Percentiles rank a stretch among this genome's conserved stretches.
Evolutionary conservation across 2,888 invertebrate genomes (phyloP).

Genomic region (Aphodius sticticus): DNA sequence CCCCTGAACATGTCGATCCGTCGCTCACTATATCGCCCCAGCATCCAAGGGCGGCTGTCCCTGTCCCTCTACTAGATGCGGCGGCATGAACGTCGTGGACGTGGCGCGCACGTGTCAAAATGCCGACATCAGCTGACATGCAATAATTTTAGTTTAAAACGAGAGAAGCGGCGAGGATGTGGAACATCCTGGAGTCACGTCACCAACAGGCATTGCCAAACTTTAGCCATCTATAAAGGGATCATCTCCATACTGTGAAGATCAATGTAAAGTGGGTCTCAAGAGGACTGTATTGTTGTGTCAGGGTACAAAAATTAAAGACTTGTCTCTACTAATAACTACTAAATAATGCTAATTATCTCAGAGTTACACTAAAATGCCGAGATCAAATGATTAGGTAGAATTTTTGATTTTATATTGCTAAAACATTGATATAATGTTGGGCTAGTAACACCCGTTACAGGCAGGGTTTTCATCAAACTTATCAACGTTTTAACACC

Average conservation of each 20-base stretch:
- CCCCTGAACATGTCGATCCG: slow-evolving; percentile 33
- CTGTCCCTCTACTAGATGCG: not conserved
- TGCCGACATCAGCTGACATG: slow-evolving; percentile 48
- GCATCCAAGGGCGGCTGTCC: not conserved
- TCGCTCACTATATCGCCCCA: not conserved
- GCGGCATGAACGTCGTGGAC: not conserved
- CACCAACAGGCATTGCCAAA: slow-evolving; percentile 40
- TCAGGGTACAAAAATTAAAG: too few relatives aligned
- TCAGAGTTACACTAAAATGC: too few relatives aligned
- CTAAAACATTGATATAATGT: too few relatives aligned
- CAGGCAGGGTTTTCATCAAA: too few relatives aligned
- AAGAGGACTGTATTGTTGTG: too few relatives aligned
- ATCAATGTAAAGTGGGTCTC: not conserved
- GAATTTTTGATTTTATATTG: too few relatives aligned
- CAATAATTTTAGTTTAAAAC: slow-evolving; percentile 49
- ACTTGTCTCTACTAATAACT: not conserved
- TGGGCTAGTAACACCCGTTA: too few relatives aligned
- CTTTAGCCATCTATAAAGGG: slow-evolving; percentile 24
- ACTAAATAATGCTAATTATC: slow-evolving; percentile 29
- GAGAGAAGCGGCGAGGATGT: slow-evolving; percentile 31
- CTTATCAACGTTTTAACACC: too few relatives aligned
- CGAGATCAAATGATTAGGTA: too few relatives aligned
- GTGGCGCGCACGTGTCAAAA: slow-evolving; percentile 40
- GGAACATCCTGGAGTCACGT: slow-evolving; percentile 44
- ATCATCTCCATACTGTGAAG: not conserved